Base-by-base conservation (phyloP, 2,888 invertebrate species). In the Ornithoptera alexandrae region DNA sequence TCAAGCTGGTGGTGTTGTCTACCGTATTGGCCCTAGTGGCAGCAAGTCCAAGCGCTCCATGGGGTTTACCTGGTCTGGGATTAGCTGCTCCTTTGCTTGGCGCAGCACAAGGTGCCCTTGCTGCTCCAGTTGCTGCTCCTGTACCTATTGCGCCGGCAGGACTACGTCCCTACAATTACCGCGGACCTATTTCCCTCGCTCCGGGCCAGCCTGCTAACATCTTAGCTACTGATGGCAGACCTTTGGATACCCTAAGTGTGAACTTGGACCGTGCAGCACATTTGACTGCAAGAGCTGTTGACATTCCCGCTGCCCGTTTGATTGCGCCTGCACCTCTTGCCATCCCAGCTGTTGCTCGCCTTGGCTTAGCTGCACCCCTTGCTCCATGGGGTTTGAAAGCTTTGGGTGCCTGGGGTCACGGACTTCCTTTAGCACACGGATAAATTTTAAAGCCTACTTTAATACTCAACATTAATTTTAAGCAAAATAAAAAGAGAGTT, bases 1-100 rank as follows among this genome's bases (percentile, higher is more conserved):
- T 87, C 80, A 93, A 91, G 87, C 84, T 93, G 93, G 93, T 94
- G 93, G 94, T 94, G 89, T 94, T 95, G 93, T 94, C 93, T 81
- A 93, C 93, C 82, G 88, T 94, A 74, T 80, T 94, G 79, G 94
- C 94, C 81, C 79, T 94, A 73, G 94, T 89, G 77, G 92, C 91
- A 67, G 94, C 94, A 75, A 86, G 81, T 68, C 90, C 91, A 63
- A 86, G 87, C 46, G 75, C 75, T 46, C 78, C 76, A 18, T 71
- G 74, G 60, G 79, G 79, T 15, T 75, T 73, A 3, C 72, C 72
- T 22, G 74, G 80, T 12, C 67, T 72, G 15, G 76, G 81, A 71
- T 24, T 74, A 18, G 77, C 69, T 71, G 84, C 81, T 67, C 80
- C 86, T 77, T 70, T 87, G 76, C 71, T 78, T 70, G 88, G 84